Evolutionary conservation across 2,888 invertebrate genomes (phyloP).

Genomic region (Cinara cedri): DNA sequence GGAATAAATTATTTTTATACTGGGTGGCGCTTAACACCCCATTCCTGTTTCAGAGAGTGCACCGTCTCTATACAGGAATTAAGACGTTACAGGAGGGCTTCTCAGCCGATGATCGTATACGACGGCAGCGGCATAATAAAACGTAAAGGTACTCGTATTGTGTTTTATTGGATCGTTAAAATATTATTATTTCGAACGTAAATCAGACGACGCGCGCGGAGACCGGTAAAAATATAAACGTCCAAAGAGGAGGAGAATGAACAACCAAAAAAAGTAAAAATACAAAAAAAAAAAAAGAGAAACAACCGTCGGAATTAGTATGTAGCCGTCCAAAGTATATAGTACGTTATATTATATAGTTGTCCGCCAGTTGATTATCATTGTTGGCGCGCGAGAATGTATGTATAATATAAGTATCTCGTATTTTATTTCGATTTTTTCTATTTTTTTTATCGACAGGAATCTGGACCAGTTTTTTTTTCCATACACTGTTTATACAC

Average conservation of each 20-base stretch:
- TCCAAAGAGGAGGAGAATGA: background rate
- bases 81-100: conserved; percentile 6
- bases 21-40: conserved; percentile 2
- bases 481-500: background rate
- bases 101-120: background rate
- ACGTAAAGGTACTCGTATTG: background rate
- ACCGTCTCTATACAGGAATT: background rate
- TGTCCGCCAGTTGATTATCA: conserved; percentile 25
- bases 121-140: background rate
- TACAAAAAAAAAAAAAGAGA: background rate
- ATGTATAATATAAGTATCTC: background rate
- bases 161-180: conserved; percentile 50
- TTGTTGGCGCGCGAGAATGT: background rate
- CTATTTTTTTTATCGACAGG: conserved; percentile 19
- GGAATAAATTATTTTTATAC: too few species aligned
- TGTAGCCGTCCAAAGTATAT: background rate
- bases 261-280: background rate
- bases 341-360: background rate
- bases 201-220: conserved; percentile 15
- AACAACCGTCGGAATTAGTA: conserved; percentile 28
- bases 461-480: conserved; percentile 41
- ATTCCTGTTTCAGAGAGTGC: background rate
- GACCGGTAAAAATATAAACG: background rate
- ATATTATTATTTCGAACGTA: conserved; percentile 35
- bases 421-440: conserved; percentile 4